phyloP scores from a whole-genome alignment of 2,888 invertebrate genomes.

The Bimastos eiseni region DNA sequence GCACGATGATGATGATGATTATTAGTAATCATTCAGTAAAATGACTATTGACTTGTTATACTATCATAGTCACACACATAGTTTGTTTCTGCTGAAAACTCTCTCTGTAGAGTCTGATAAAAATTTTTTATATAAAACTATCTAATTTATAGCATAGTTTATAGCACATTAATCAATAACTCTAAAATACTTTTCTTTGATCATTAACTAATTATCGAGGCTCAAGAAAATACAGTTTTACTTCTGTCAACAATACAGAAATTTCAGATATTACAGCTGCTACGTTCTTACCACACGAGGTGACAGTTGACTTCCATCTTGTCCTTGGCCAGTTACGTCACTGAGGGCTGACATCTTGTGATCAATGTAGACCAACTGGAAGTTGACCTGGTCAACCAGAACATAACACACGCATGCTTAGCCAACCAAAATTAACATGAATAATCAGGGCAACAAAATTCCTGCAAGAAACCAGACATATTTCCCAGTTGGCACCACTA shows the following conservation, averaged over 20 bases:
- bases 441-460: background rate
- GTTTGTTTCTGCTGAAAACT: background rate
- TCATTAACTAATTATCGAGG: background rate
- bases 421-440: background rate
- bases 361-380: constrained; percentile 22
- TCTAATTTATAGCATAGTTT: background rate
- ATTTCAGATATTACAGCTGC: background rate
- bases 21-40: too few species aligned
- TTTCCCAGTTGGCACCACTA: background rate
- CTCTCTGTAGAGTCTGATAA: background rate
- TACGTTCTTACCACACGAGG: background rate
- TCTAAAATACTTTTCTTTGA: background rate
- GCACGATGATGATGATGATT: too few species aligned
- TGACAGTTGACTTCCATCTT: constrained; percentile 6
- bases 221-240: background rate
- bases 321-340: constrained; percentile 10
- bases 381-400: background rate
- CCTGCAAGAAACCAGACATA: background rate
- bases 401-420: background rate
- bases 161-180: background rate
- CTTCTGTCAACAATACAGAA: background rate
- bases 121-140: background rate
- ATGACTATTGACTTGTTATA: too few species aligned
- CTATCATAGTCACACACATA: background rate
- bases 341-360: constrained; percentile 20